Percentiles rank a stretch among this genome's conserved stretches.
Evolutionary conservation across 2,113 vertebrate genomes (phyloP).

Genomic region (Marmota monax): DNA sequence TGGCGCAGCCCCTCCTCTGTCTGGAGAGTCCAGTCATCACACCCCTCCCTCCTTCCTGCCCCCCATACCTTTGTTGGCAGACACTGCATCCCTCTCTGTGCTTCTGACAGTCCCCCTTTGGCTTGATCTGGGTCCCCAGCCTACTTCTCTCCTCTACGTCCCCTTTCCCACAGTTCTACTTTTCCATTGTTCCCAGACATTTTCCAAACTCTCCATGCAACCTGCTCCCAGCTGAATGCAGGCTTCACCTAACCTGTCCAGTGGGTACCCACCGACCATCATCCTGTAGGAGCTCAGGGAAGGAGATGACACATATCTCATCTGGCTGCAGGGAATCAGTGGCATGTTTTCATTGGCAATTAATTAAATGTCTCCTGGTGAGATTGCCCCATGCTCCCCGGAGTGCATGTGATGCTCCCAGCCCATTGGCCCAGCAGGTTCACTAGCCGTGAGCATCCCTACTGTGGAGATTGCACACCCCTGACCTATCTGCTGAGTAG

Average conservation of each 20-base stretch:
- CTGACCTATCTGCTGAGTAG: not conserved
- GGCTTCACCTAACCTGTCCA: rapidly evolving
- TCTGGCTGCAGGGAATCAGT: rapidly evolving
- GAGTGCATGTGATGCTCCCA: not conserved
- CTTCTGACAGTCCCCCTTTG: rapidly evolving
- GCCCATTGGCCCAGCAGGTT: rapidly evolving
- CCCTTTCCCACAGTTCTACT: rapidly evolving
- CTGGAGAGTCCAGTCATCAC: not conserved
- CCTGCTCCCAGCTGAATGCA: not conserved
- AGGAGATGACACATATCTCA: too few species aligned
- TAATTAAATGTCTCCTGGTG: too few species aligned
- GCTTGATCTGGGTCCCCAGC: rapidly evolving
- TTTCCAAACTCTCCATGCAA: rapidly evolving
- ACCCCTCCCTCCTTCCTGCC: too few species aligned
- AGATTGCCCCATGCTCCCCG: not conserved
- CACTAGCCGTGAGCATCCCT: not conserved
- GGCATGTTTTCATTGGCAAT: not conserved
- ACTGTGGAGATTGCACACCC: not conserved
- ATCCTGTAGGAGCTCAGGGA: rapidly evolving
- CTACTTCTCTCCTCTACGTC: not conserved
- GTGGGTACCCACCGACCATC: rapidly evolving
- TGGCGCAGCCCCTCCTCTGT: too few species aligned
- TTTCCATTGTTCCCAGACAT: rapidly evolving
- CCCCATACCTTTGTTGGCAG: rapidly evolving
- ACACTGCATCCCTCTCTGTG: rapidly evolving